These are phyloP conservation scores for Melanerpes aurifrons DNA, from an alignment of 2,113 vertebrate genomes.

Conservation along the genomic window DNA sequence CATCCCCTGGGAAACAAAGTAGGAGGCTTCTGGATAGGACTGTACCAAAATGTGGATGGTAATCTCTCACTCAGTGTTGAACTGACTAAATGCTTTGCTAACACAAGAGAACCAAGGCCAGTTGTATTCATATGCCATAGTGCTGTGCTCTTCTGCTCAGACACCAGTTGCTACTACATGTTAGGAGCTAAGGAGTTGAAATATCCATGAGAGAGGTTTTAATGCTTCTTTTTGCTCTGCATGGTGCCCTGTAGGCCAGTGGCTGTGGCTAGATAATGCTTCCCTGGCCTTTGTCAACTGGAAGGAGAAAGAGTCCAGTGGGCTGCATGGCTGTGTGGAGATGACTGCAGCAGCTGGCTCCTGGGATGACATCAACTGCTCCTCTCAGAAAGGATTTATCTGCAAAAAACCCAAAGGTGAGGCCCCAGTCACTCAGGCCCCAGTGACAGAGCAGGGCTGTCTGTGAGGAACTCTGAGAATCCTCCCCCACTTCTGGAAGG, in stretches of 20 bases:
- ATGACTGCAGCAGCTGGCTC: constrained; percentile 6
- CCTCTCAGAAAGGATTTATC: constrained; percentile 41
- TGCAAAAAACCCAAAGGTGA: constrained; percentile 44
- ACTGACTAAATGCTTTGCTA: background rate
- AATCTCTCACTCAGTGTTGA: background rate
- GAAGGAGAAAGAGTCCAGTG: background rate
- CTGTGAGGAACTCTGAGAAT: background rate
- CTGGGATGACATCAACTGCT: constrained; percentile 32
- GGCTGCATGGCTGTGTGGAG: background rate
- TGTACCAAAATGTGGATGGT: constrained; percentile 87
- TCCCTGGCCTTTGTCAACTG: constrained; percentile 49
- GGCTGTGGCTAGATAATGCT: constrained; percentile 45
- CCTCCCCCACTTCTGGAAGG: background rate
- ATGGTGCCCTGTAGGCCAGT: background rate
- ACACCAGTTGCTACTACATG: background rate
- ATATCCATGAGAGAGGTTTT: background rate
- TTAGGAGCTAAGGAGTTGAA: background rate
- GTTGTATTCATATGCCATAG: background rate
- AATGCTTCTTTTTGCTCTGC: fast-evolving
- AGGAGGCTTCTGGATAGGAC: constrained; percentile 88
- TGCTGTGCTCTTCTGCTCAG: fast-evolving
- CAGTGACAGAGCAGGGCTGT: background rate
- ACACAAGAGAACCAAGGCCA: background rate
- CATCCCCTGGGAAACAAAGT: constrained; percentile 82
- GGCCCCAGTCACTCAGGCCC: background rate